Base-by-base conservation (phyloP, 1,140 invertebrate species). In the Monomorium pharaonis region DNA sequence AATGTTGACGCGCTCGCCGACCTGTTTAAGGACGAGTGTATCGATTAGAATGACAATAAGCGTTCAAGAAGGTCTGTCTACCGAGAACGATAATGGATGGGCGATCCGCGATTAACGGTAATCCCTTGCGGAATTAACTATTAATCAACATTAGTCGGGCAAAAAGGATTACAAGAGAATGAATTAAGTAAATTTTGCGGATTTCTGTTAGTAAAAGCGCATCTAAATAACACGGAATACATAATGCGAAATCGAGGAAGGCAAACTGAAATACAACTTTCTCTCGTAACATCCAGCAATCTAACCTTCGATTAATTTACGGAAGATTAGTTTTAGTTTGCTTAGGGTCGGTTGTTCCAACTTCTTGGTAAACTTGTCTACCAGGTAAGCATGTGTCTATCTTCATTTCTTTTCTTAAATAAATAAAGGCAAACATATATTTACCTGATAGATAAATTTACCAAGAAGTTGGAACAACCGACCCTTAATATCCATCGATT, bases 31-130 rank as follows among this genome's bases (percentile, higher is more conserved):
- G 54, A 76, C 16, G 62, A 62, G 37, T 80, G 21, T 51, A 78
- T 67, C 76, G 44, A 54, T 80, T 69, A 67, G 44, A 63, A 47
- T 77, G 75, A 80, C 37, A 69, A 67, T 69, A 54, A 80, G 16
- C 12, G n/a, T 14, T 47, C 42, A 33, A 49, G 18, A 37, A 9
- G 49, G 7, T 27, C 27, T 24, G 75, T 63, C 56, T 44, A 30
- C 37, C 37, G 21, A n/a, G n/a, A 12, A 30, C 37, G 56, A 77
- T 77, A 63, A 77, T 62, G 33, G 33, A 76, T 44, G 42, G 12
- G 16, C 24, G 75, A 63, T 16, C 9, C 12, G 21, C 58, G 56
- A 76, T 76, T 78, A 80, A 63, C 30, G 27, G 14, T 78, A 65
- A 63, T 63, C 14, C n/a, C 27, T 67, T 51, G 44, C 62, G 30